phyloP scores from a whole-genome alignment of 53 echinoderm and acorn worm genomes.

The Temnopleurus reevesii region DNA sequence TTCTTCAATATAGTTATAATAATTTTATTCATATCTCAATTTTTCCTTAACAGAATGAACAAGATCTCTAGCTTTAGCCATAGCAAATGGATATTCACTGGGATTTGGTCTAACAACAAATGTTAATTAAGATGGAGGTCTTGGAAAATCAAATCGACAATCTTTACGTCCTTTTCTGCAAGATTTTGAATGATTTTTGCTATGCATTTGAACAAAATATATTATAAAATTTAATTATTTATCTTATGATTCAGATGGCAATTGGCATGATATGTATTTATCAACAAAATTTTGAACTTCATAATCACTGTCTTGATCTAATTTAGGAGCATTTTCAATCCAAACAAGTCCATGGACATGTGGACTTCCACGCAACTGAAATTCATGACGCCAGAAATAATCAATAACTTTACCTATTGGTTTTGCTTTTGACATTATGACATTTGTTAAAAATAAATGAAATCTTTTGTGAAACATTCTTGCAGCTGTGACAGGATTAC shows the following conservation, averaged over 20 bases:
- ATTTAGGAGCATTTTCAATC: no score
- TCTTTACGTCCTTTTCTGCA: constrained; percentile 56
- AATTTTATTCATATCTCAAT: background rate
- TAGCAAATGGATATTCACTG: background rate
- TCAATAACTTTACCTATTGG: no score
- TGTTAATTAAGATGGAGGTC: background rate
- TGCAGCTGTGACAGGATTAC: no score
- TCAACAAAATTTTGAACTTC: no score
- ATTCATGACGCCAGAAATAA: no score
- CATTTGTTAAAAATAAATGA: no score
- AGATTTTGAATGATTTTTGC: constrained; percentile 58
- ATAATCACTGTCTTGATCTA: no score
- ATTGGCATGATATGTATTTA: no score
- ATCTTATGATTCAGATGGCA: background rate
- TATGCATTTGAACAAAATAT: constrained; percentile 56
- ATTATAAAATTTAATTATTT: constrained; percentile 16
- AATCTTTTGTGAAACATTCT: no score
- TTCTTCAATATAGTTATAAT: background rate
- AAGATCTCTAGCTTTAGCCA: background rate
- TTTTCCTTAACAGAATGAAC: background rate
- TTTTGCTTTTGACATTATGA: no score
- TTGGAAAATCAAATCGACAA: constrained; percentile 60
- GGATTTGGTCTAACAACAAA: background rate
- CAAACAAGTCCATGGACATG: no score
- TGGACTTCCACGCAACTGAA: no score